Conservation (phyloP, 2,888 invertebrate genomes). For the Brachycybe producta region DNA sequence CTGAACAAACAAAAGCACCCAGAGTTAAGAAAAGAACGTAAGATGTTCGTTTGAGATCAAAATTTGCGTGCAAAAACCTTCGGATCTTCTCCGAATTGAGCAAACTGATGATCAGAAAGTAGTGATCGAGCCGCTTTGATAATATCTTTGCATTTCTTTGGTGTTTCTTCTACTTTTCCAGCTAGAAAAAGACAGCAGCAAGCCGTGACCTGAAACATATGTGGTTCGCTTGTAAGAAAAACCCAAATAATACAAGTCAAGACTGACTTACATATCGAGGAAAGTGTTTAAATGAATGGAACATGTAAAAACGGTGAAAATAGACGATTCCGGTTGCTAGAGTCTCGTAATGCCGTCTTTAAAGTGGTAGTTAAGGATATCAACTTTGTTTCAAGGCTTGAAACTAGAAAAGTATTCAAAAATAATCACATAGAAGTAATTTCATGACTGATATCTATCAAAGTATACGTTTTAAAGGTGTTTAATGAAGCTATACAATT, state of each 20-base stretch:
- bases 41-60: background rate
- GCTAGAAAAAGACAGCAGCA: conserved; percentile 94
- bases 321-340: conserved; percentile 97
- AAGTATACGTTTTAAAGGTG: background rate
- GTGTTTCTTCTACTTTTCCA: conserved; percentile 99
- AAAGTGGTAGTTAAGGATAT: background rate
- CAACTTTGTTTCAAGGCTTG: background rate
- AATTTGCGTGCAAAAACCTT: conserved; percentile 44
- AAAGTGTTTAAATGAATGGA: conserved; percentile 91
- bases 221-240: background rate
- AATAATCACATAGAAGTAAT: no score
- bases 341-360: conserved; percentile 59
- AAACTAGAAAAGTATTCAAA: conserved; percentile 25
- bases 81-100: conserved; percentile 85
- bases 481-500: no score
- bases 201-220: conserved; percentile 57
- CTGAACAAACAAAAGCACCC: conserved; percentile 31
- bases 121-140: conserved; percentile 74
- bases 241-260: background rate
- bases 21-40: conserved; percentile 8
- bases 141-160: conserved; percentile 96
- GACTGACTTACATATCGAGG: conserved; percentile 65
- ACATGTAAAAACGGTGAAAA: conserved; percentile 99
- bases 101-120: conserved; percentile 68
- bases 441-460: background rate